These are phyloP conservation scores for Cnemophilus loriae DNA, from an alignment of 2,113 vertebrate genomes.

Conservation along the genomic window DNA sequence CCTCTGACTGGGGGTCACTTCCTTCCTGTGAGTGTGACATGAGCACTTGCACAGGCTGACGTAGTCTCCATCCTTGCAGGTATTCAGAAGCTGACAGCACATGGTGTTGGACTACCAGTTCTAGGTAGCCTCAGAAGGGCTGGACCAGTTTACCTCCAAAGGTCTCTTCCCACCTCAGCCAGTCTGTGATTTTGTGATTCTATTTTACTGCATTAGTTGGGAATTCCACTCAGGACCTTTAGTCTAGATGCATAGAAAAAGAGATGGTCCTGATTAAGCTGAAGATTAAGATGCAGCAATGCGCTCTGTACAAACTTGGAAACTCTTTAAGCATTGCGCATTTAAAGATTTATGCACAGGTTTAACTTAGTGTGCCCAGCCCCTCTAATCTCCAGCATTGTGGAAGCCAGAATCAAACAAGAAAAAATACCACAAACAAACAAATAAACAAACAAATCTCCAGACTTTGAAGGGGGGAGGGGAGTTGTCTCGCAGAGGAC, in stretches of 20 bases:
- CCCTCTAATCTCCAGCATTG: neutral
- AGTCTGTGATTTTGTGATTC: neutral
- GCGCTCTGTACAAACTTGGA: neutral
- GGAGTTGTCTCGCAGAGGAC: neutral
- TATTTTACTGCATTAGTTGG: neutral
- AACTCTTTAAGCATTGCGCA: neutral
- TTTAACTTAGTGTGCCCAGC: neutral
- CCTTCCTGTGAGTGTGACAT: neutral
- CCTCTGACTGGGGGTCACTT: neutral
- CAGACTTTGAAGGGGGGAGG: neutral
- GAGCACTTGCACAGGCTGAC: neutral
- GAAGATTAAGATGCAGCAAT: neutral
- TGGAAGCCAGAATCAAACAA: neutral
- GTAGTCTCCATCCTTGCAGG: neutral
- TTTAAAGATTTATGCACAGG: neutral
- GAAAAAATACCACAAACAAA: neutral
- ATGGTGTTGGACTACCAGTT: neutral
- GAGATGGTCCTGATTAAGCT: neutral
- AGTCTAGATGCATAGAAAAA: neutral
- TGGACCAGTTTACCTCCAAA: neutral
- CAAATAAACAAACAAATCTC: neutral
- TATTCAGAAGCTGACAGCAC: neutral
- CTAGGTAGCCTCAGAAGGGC: rapidly evolving
- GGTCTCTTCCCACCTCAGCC: neutral
- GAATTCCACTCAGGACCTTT: neutral